phyloP scores from a whole-genome alignment of 2,888 invertebrate genomes.

The Papilio gigon region DNA sequence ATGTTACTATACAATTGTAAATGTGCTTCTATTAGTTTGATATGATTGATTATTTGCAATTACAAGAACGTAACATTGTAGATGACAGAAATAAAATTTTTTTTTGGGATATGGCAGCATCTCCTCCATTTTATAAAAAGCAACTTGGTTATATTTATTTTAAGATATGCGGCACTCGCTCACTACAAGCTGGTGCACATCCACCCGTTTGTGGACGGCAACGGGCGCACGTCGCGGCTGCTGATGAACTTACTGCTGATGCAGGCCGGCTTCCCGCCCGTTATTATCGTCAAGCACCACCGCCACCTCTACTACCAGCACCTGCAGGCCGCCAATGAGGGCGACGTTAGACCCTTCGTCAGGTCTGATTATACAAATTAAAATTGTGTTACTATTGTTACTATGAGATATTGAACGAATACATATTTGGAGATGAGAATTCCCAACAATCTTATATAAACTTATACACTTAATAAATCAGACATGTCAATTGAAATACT shows the following conservation, averaged over 20 bases:
- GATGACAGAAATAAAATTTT: too few species aligned
- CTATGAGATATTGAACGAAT: too few species aligned
- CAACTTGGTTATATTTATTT: too few species aligned
- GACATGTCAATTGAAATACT: too few species aligned
- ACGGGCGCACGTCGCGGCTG: conserved; percentile 96
- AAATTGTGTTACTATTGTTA: background rate
- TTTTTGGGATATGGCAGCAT: too few species aligned
- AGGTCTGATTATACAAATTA: conserved; percentile 58
- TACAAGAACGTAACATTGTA: too few species aligned
- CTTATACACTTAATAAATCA: too few species aligned
- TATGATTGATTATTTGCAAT: too few species aligned
- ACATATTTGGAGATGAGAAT: too few species aligned
- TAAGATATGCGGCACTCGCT: conserved; percentile 95
- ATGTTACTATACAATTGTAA: background rate
- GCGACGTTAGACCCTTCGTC: conserved; percentile 97
- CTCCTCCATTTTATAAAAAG: too few species aligned
- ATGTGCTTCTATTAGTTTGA: background rate
- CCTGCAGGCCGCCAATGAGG: conserved; percentile 94
- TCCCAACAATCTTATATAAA: too few species aligned
- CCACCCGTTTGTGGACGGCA: conserved; percentile 98
- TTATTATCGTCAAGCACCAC: conserved; percentile 95
- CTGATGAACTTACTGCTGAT: conserved; percentile 98
- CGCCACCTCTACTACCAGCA: conserved; percentile 93
- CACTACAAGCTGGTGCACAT: conserved; percentile 98
- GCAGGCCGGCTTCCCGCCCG: conserved; percentile 97